Evolutionary conservation across 2,888 invertebrate species (phyloP).

Genomic region (Fragum fragum): DNA sequence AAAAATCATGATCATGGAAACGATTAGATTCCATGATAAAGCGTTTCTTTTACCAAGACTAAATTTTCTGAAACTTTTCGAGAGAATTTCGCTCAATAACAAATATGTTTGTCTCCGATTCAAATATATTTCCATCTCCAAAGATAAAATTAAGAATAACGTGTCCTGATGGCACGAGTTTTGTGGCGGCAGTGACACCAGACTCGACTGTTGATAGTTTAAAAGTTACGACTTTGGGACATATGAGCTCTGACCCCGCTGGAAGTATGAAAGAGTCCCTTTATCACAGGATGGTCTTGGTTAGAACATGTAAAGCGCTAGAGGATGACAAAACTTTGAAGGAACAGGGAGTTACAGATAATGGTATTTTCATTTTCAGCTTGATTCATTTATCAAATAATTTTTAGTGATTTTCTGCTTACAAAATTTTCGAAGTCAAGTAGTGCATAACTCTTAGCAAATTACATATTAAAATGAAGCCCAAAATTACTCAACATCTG

Average conservation of each 20-base stretch:
- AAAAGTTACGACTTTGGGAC: constrained; percentile 86
- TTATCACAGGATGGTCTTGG: constrained; percentile 86
- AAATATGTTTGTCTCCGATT: constrained; percentile 86
- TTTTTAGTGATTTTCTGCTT: no score
- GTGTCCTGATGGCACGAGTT: constrained; percentile 84
- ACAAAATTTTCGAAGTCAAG: no score
- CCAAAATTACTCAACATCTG: no score
- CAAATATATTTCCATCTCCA: constrained; percentile 82
- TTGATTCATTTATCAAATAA: no score
- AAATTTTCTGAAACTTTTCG: no score
- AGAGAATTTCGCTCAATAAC: constrained; percentile 28
- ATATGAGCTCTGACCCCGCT: constrained; percentile 76
- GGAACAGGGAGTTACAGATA: constrained; percentile 85
- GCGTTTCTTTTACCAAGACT: no score
- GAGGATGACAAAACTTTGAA: constrained; percentile 85
- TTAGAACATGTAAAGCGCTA: constrained; percentile 84
- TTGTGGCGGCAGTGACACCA: constrained; percentile 81
- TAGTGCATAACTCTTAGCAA: no score
- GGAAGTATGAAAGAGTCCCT: constrained; percentile 85
- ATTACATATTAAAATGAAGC: no score
- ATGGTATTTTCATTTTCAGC: no score
- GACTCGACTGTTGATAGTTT: constrained; percentile 86
- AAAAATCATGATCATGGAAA: no score
- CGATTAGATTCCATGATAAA: no score
- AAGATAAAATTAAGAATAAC: constrained; percentile 85